A percentile compares a stretch with the other conserved stretches of the same genome.
Conservation (phyloP, 2,888 invertebrate species). For the Epiblema foenella region DNA sequence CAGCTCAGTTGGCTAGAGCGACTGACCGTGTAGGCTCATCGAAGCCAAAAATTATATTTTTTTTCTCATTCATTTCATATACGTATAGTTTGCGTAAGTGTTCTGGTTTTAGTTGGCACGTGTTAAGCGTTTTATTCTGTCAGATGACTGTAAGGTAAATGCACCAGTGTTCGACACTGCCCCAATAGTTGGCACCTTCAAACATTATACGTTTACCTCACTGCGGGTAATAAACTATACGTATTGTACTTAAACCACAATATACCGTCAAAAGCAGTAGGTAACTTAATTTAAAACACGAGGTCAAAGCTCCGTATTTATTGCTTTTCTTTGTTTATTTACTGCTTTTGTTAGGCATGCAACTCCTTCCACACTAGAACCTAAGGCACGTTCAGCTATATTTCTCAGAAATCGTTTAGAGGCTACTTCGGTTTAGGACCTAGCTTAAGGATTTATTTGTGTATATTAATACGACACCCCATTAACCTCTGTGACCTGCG, state of each 20-base stretch:
- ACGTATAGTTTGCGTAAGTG: no score
- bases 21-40: no score
- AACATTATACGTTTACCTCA: no score
- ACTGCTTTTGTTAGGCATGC: not conserved
- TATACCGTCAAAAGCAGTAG: not conserved
- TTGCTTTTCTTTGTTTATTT: slow-evolving; percentile 6
- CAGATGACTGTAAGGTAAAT: no score
- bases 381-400: slow-evolving; percentile 11
- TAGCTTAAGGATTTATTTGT: slow-evolving; percentile 23
- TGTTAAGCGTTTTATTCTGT: no score
- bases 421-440: slow-evolving; percentile 19
- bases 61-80: no score
- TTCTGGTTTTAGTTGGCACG: no score
- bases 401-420: slow-evolving; percentile 36
- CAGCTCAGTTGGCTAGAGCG: no score
- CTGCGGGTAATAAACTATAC: not conserved
- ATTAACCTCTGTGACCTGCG: slow-evolving; percentile 30
- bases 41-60: no score
- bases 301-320: not conserved
- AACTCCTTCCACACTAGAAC: not conserved
- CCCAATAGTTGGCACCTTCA: no score
- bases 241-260: not conserved
- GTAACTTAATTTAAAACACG: not conserved
- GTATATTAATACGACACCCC: slow-evolving; percentile 33
- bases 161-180: no score